Base-by-base conservation (phyloP, 2,113 vertebrate species). In the Prunella himalayana region DNA sequence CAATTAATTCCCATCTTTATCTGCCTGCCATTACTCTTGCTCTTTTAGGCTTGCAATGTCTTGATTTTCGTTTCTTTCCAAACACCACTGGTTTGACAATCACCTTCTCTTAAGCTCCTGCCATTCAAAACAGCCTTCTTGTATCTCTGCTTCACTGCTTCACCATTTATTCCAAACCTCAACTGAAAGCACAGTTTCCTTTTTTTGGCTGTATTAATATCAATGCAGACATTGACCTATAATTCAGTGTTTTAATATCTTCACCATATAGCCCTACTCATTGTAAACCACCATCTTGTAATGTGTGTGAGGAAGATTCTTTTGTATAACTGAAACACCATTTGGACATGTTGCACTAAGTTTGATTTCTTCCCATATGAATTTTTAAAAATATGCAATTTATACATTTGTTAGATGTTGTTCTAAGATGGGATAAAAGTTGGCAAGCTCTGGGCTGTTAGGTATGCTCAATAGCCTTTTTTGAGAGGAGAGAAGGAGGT, bases 61-160 rank as follows among this genome's bases (percentile, higher is more conserved):
- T 80, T 88, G 65, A 76, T 71, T 71, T 72, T 76, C 0, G 0
- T 13, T 82, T 79, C 65, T 68, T 90, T 95, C 85, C 81, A 84
- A 94, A 79, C 27, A 87, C 6, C 22, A 41, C n/a, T 44, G 69
- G 22, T 82, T 82, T 90, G 56, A 93, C 70, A 84, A 87, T 75
- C 78, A 84, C 82, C 70, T 90, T 82, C 56, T 90, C 47, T 82
- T 64, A 75, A 87, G 70, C 31, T 91, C 15, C 61, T 85, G 78
- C 82, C 92, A 91, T 93, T 56, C 60, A 85, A 93, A 97, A 90
- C 90, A 94, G 20, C 14, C n/a, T 59, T 75, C 51, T 68, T 82
- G 22, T 72, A 64, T 76, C 84, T 93, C 30, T 91, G 44, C 65
- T 89, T 85, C 44, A 51, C 13, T 75, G 65, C 44, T 37, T 91